A percentile compares a stretch with the other conserved stretches of the same genome.
Evolutionary conservation across 2,797 vertebrate genomes (phyloP).

Genomic region (Myiotriccus ornatus): DNA sequence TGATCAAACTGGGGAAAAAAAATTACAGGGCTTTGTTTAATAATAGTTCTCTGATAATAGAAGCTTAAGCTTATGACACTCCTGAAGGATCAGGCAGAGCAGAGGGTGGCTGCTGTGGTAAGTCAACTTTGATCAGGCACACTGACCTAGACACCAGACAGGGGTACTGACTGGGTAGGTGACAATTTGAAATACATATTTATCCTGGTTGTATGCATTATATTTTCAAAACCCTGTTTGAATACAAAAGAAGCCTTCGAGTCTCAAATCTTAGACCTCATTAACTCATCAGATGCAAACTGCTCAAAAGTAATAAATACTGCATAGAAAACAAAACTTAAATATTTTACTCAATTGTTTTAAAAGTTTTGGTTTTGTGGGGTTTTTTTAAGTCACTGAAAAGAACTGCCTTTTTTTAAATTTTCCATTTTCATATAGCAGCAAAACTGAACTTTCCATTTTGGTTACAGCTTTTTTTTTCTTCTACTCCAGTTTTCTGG

Average conservation of each 20-base stretch:
- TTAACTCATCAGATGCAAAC: neutral
- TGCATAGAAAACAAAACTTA: accelerated
- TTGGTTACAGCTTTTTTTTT: neutral
- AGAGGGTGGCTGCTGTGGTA: no score
- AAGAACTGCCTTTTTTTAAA: neutral
- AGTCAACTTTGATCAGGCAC: no score
- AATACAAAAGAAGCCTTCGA: neutral
- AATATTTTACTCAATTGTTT: neutral
- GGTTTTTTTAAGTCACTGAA: neutral
- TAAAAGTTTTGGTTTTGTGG: neutral
- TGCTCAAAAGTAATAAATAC: neutral
- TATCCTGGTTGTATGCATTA: neutral
- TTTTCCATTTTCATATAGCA: neutral
- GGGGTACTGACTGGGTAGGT: neutral
- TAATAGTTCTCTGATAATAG: neutral
- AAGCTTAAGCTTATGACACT: neutral
- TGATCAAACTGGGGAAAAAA: neutral
- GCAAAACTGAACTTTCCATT: neutral
- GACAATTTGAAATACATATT: neutral
- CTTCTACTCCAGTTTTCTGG: neutral
- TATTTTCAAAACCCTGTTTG: neutral
- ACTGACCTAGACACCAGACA: neutral
- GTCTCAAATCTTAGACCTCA: neutral
- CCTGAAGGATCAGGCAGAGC: no score
- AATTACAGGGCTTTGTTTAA: neutral